These are phyloP conservation scores for Ciona savignyi DNA, from an alignment of 23 tunicate genomes.

Conservation along the genomic window DNA sequence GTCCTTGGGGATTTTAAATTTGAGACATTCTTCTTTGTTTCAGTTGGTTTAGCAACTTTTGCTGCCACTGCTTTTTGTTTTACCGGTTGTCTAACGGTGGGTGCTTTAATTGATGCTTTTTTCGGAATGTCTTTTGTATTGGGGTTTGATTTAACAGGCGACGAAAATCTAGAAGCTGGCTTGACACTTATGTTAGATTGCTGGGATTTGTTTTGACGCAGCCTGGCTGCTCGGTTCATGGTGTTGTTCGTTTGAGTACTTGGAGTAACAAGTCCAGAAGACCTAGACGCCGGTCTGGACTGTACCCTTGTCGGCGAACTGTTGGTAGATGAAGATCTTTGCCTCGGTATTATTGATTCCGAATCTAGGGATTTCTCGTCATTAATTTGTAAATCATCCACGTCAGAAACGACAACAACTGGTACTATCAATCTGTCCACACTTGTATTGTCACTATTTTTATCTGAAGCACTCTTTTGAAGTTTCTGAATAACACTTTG, in stretches of 20 bases:
- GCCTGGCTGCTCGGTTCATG: background rate
- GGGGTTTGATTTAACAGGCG: constrained; percentile 3
- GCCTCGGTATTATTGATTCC: constrained; percentile 3
- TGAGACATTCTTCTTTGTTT: background rate
- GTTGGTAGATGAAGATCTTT: background rate
- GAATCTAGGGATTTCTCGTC: background rate
- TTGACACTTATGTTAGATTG: background rate
- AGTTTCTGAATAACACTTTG: background rate
- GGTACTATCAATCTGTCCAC: background rate
- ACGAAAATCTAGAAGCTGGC: constrained; percentile 7
- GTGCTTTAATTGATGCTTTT: background rate
- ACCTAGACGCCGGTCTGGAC: constrained; percentile 26
- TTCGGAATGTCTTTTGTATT: background rate
- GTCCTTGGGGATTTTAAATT: background rate
- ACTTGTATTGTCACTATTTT: background rate
- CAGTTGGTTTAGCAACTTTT: background rate
- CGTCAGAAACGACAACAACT: background rate
- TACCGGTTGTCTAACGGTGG: background rate
- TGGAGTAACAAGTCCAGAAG: constrained; percentile 16
- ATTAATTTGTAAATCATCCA: background rate
- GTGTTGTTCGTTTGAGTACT: background rate
- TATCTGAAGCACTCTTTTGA: background rate
- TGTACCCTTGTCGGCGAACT: constrained; percentile 2
- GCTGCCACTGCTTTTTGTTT: background rate
- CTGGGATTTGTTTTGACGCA: constrained; percentile 5